Conservation (phyloP, 2,888 invertebrate species). For the Diachrysia chrysitis region DNA sequence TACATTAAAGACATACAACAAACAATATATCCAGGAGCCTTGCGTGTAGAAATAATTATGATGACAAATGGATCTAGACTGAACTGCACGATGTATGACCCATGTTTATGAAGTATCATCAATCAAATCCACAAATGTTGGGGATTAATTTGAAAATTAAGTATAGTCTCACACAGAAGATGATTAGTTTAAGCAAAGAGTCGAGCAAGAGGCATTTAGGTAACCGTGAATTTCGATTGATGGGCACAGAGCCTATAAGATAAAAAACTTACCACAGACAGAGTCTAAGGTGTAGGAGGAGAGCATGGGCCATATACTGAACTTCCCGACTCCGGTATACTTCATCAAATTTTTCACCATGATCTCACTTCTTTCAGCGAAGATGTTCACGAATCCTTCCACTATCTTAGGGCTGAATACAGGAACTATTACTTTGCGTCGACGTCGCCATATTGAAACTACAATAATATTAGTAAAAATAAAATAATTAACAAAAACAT, state of each 20-base stretch:
- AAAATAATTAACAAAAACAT: background rate
- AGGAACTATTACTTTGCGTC: conserved; percentile 90
- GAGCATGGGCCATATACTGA: conserved; percentile 87
- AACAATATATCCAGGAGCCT: conserved; percentile 13
- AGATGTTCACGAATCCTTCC: conserved; percentile 90
- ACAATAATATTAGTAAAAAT: too few relatives aligned
- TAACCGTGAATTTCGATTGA: too few relatives aligned
- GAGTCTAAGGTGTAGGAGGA: conserved; percentile 90
- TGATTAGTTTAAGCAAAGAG: background rate
- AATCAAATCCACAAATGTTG: conserved; percentile 40
- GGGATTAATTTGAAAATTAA: conserved; percentile 20
- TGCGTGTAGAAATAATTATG: conserved; percentile 56
- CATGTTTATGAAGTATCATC: conserved; percentile 38
- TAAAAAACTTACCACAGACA: conserved; percentile 87
- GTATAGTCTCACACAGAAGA: background rate
- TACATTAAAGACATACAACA: conserved; percentile 9
- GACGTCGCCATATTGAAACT: conserved; percentile 89
- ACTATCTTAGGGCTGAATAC: conserved; percentile 92
- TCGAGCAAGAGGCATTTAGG: background rate
- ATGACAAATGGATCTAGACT: conserved; percentile 51
- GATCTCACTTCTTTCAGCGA: conserved; percentile 89
- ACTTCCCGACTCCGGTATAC: conserved; percentile 65
- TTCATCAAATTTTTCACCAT: conserved; percentile 79
- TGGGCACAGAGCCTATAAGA: background rate
- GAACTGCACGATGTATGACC: conserved; percentile 28